phyloP scores from a whole-genome alignment of 2,888 invertebrate species.

The Euspilapteryx auroguttella region DNA sequence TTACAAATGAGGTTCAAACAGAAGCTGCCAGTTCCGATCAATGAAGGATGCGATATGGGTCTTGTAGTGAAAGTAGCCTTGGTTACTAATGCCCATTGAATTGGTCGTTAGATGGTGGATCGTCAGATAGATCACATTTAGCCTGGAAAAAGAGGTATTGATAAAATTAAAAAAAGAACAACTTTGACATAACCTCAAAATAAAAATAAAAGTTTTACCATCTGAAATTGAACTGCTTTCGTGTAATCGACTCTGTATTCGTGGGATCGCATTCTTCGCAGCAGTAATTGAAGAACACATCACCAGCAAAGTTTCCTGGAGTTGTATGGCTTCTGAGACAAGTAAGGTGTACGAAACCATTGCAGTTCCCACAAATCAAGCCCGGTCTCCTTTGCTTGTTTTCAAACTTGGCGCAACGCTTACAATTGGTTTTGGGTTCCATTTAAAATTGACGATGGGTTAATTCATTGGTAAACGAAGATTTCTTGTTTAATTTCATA shows the following conservation, averaged over 20 bases:
- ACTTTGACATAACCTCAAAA: too few relatives aligned
- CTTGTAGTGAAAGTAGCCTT: conserved; percentile 85
- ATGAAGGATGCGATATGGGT: conserved; percentile 81
- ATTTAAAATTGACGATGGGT: too few relatives aligned
- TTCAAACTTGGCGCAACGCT: conserved; percentile 58
- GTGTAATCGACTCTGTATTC: conserved; percentile 58
- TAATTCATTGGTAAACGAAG: too few relatives aligned
- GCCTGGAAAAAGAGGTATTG: conserved; percentile 45
- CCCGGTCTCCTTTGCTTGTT: conserved; percentile 61
- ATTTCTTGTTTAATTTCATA: neutral
- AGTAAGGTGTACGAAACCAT: conserved; percentile 62
- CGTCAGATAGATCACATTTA: conserved; percentile 71
- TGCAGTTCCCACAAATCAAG: conserved; percentile 64
- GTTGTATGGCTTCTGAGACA: conserved; percentile 69
- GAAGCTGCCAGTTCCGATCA: conserved; percentile 73
- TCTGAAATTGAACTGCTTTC: conserved; percentile 70
- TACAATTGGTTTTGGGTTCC: conserved; percentile 51
- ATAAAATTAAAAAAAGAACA: conserved; percentile 1
- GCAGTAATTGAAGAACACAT: conserved; percentile 74
- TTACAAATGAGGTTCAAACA: conserved; percentile 71
- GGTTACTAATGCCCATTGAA: conserved; percentile 73
- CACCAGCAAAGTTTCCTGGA: conserved; percentile 72
- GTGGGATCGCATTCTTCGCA: conserved; percentile 66
- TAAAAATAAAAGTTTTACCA: too few relatives aligned
- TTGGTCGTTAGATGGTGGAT: conserved; percentile 77